A percentile compares a stretch with the other conserved stretches of the same genome.
phyloP scores from a whole-genome alignment of 2,113 vertebrate species.

The Perccottus glenii region DNA sequence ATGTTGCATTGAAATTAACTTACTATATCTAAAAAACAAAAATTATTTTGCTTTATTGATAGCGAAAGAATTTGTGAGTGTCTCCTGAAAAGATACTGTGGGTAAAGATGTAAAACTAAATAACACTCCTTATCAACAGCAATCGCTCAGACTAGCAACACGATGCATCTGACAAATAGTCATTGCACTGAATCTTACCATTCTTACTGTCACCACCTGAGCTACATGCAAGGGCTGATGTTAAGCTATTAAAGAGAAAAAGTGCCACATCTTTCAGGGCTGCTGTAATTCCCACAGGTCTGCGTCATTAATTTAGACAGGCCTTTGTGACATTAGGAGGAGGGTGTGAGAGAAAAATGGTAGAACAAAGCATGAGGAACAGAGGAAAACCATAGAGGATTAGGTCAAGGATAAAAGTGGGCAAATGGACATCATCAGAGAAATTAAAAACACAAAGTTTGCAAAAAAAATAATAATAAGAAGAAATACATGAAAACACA shows the following conservation, averaged over 20 bases:
- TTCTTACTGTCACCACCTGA: conserved; percentile 42
- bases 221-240: conserved; percentile 45
- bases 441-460: neutral
- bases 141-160: conserved; percentile 50
- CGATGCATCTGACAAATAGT: conserved; percentile 50
- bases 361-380: neutral
- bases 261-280: conserved; percentile 54
- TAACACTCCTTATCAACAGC: conserved; percentile 52
- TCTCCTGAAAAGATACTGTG: conserved; percentile 34
- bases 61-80: conserved; percentile 15
- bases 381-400: neutral
- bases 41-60: neutral
- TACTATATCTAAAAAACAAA: too few relatives aligned
- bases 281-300: conserved; percentile 49
- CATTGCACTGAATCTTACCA: conserved; percentile 42
- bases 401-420: conserved; percentile 2
- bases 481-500: conserved; percentile 20
- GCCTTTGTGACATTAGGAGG: conserved; percentile 39
- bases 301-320: conserved; percentile 50
- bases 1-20: too few relatives aligned
- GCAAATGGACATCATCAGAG: neutral
- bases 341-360: conserved; percentile 21
- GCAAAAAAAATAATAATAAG: neutral
- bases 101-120: conserved; percentile 43
- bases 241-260: conserved; percentile 67